Evolutionary conservation across 2,113 vertebrate genomes (phyloP).

Genomic region (Cinclus mexicanus): DNA sequence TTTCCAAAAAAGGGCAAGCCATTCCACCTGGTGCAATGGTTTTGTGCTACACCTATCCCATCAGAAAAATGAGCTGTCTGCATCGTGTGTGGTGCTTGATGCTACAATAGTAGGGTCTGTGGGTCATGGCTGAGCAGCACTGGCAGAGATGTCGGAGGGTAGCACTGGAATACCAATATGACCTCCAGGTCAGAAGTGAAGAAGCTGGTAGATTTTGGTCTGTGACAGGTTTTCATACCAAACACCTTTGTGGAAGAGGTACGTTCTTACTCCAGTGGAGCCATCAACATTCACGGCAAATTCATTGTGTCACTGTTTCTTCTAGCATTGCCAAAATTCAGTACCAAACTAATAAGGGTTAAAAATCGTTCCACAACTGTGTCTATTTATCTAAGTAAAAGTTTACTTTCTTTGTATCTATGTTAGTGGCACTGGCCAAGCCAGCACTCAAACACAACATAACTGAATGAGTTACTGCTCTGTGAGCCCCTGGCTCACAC

Average conservation of each 20-base stretch:
- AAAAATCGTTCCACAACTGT: neutral
- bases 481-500: neutral
- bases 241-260: neutral
- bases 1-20: neutral
- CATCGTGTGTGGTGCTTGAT: rapidly evolving
- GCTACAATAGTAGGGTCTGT: neutral
- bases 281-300: neutral
- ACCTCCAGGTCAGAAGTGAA: neutral
- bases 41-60: neutral
- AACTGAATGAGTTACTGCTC: neutral
- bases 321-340: neutral
- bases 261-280: neutral
- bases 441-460: neutral
- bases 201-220: neutral
- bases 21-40: neutral
- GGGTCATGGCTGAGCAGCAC: neutral
- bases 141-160: neutral
- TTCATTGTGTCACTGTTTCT: neutral
- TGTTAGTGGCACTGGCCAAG: neutral
- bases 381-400: neutral
- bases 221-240: neutral
- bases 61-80: neutral
- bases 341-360: neutral
- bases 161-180: neutral
- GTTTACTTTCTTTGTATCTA: neutral